Percentiles rank a stretch among this genome's conserved stretches.
phyloP scores from a whole-genome alignment of 2,797 vertebrate species.

The Coluber constrictor region DNA sequence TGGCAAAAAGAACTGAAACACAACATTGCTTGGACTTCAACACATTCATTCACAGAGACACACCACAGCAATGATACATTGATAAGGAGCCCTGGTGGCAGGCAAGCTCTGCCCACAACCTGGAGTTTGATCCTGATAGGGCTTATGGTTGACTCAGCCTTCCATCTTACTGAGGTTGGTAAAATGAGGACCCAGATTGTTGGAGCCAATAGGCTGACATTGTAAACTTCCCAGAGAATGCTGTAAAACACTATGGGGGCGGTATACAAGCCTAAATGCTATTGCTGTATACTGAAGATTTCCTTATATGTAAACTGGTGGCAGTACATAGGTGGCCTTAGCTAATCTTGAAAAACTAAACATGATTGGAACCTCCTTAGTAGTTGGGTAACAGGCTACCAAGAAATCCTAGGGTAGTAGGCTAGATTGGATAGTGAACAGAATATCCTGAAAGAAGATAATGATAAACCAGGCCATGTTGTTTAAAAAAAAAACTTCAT shows the following conservation, averaged over 20 bases:
- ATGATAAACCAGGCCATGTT: not conserved
- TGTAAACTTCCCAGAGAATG: not conserved
- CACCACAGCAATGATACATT: not conserved
- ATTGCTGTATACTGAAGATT: not conserved
- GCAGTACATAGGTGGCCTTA: not conserved
- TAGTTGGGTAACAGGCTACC: not conserved
- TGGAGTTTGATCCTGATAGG: too few relatives aligned
- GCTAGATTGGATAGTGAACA: not conserved
- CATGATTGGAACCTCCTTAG: not conserved
- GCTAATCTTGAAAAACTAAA: not conserved
- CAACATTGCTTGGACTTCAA: conserved; percentile 31
- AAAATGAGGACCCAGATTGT: not conserved
- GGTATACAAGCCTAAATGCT: not conserved
- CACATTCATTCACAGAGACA: conserved; percentile 27
- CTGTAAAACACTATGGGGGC: not conserved
- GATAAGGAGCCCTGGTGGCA: not conserved
- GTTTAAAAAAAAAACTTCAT: not conserved
- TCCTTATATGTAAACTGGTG: not conserved
- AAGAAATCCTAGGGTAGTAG: not conserved
- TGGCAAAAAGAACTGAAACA: conserved; percentile 44
- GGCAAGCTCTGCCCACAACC: not conserved
- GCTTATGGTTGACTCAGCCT: not conserved
- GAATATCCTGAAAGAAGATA: not conserved
- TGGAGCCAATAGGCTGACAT: not conserved
- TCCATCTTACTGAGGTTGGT: not conserved